Evolutionary conservation across 1,140 invertebrate genomes (phyloP).

Genomic region (Camponotus floridanus): DNA sequence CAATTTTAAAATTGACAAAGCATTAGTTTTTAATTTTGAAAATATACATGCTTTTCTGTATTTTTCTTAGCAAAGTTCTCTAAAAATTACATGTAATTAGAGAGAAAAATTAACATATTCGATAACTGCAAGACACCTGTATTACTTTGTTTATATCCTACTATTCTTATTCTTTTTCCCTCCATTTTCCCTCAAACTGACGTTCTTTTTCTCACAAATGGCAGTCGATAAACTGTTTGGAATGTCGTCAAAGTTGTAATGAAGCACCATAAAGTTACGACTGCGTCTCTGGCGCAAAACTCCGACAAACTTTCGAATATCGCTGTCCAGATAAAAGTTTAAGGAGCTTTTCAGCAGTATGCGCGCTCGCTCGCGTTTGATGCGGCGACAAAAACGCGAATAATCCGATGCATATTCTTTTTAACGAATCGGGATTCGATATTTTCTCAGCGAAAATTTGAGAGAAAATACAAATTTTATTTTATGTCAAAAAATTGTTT

Average conservation of each 20-base stretch:
- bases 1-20: not conserved
- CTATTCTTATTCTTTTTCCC: conserved; percentile 5
- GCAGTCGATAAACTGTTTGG: conserved; percentile 47
- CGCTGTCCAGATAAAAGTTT: conserved; percentile 59
- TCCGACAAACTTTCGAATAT: conserved; percentile 61
- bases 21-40: conserved; percentile 10
- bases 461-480: not conserved
- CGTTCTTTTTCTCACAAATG: conserved; percentile 45
- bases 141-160: not conserved
- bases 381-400: conserved; percentile 28
- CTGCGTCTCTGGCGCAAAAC: conserved; percentile 39
- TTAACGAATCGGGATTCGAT: conserved; percentile 20
- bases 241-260: conserved; percentile 60
- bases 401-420: conserved; percentile 35
- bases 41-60: not conserved
- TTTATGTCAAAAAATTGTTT: not conserved
- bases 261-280: conserved; percentile 62
- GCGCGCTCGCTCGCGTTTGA: not conserved
- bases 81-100: not conserved
- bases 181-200: conserved; percentile 30
- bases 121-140: not conserved
- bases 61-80: not conserved
- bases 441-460: not conserved
- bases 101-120: not conserved
- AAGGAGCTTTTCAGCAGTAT: conserved; percentile 54